phyloP scores from a whole-genome alignment of 2,113 vertebrate genomes.

The Lasiurus cinereus region DNA sequence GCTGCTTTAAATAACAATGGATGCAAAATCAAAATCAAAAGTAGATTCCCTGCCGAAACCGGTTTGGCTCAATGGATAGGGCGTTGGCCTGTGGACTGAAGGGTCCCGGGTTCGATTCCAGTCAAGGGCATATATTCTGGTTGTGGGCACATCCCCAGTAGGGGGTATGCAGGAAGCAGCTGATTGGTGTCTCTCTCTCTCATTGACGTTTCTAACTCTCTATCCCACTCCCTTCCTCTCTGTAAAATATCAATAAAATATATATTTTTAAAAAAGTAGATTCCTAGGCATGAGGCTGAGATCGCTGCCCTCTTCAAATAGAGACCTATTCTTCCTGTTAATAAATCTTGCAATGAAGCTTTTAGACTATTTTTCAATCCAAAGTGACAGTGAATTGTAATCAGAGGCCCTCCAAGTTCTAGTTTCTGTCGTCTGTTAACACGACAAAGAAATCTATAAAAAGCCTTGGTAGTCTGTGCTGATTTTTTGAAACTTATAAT shows the following conservation, averaged over 20 bases:
- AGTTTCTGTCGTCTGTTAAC: not conserved
- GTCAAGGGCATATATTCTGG: too few relatives aligned
- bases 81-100: too few relatives aligned
- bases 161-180: too few relatives aligned
- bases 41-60: not conserved
- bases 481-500: not conserved
- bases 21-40: conserved; percentile 70
- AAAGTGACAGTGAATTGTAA: conserved; percentile 29
- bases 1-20: conserved; percentile 74
- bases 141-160: too few relatives aligned
- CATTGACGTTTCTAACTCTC: too few relatives aligned
- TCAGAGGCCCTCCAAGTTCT: not conserved
- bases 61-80: too few relatives aligned
- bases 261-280: conserved; percentile 6
- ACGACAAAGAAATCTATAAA: conserved; percentile 46
- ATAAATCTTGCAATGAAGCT: conserved; percentile 68
- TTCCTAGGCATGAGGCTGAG: conserved; percentile 60
- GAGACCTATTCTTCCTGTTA: conserved; percentile 83
- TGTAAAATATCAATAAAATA: too few relatives aligned
- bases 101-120: too few relatives aligned
- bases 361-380: conserved; percentile 53
- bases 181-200: too few relatives aligned
- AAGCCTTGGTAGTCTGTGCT: not conserved
- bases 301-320: conserved; percentile 68
- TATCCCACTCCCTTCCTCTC: too few relatives aligned